Evolutionary conservation across 2,797 vertebrate species (phyloP).

Genomic region (Onychomys torridus): DNA sequence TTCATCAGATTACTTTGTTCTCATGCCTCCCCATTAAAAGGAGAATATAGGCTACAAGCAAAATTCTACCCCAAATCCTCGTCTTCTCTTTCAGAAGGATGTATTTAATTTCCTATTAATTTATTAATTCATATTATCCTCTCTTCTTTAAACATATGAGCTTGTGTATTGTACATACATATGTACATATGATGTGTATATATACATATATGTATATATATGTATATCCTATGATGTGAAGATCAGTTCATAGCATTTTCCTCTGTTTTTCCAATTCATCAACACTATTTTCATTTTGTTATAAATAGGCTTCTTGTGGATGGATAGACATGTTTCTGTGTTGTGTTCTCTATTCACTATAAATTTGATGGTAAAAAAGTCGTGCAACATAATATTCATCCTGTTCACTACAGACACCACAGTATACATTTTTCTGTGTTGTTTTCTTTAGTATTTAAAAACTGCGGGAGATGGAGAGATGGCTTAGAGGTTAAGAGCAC

Average conservation of each 20-base stretch:
- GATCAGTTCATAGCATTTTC: background rate
- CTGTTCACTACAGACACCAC: background rate
- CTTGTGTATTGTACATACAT: background rate
- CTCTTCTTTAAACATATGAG: background rate
- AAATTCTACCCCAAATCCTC: background rate
- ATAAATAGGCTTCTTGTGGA: background rate
- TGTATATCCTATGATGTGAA: background rate
- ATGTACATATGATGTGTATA: too few relatives aligned
- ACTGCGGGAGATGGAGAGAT: too few relatives aligned
- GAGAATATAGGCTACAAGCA: background rate
- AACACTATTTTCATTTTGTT: background rate
- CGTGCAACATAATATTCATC: background rate
- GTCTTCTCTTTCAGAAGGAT: background rate
- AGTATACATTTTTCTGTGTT: background rate
- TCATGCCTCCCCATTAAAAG: background rate
- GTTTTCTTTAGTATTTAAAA: conserved; percentile 7
- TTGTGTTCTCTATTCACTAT: background rate
- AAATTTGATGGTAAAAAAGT: background rate
- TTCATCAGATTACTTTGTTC: conserved; percentile 2
- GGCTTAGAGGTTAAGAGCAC: too few relatives aligned
- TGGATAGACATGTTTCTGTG: background rate
- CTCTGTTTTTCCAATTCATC: background rate
- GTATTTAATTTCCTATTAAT: background rate
- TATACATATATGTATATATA: background rate
- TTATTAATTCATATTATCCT: background rate